Evolutionary conservation across 2,888 invertebrate species (phyloP).

Genomic region (Isoperla grammatica): DNA sequence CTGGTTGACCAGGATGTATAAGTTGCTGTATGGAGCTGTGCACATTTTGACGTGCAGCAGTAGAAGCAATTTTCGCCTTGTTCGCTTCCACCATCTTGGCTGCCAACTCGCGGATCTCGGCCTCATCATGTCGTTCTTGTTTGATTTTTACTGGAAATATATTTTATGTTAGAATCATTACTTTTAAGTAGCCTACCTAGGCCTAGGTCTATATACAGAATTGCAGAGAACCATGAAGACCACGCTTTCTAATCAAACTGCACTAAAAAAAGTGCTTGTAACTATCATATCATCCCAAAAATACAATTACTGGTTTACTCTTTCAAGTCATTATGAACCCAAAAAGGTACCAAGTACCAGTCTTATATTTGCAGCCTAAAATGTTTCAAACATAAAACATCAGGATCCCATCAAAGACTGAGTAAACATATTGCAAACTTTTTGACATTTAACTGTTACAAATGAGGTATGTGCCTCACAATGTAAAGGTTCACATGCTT

Average conservation of each 20-base stretch:
- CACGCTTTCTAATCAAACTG: neutral
- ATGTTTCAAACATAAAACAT: too few relatives aligned
- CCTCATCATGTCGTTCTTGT: conserved; percentile 75
- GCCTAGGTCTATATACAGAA: too few relatives aligned
- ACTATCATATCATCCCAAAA: neutral
- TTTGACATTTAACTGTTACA: too few relatives aligned
- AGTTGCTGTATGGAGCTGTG: conserved; percentile 18
- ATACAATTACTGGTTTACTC: neutral
- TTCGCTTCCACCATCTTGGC: conserved; percentile 82
- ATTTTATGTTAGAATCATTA: too few relatives aligned
- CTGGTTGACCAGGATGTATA: conserved; percentile 32
- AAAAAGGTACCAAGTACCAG: too few relatives aligned
- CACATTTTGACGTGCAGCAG: conserved; percentile 17
- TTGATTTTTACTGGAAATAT: conserved; percentile 50
- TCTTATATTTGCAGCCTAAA: too few relatives aligned
- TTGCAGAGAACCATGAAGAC: neutral
- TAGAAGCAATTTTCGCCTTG: conserved; percentile 54
- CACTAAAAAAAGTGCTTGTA: neutral
- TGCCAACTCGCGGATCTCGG: conserved; percentile 80
- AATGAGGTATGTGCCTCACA: too few relatives aligned
- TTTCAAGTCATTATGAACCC: too few relatives aligned
- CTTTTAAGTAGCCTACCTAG: too few relatives aligned
- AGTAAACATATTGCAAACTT: too few relatives aligned
- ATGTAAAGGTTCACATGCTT: too few relatives aligned
- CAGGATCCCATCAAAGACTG: too few relatives aligned